Conservation (phyloP, 2,113 vertebrate genomes). For the Colossoma macropomum region DNA sequence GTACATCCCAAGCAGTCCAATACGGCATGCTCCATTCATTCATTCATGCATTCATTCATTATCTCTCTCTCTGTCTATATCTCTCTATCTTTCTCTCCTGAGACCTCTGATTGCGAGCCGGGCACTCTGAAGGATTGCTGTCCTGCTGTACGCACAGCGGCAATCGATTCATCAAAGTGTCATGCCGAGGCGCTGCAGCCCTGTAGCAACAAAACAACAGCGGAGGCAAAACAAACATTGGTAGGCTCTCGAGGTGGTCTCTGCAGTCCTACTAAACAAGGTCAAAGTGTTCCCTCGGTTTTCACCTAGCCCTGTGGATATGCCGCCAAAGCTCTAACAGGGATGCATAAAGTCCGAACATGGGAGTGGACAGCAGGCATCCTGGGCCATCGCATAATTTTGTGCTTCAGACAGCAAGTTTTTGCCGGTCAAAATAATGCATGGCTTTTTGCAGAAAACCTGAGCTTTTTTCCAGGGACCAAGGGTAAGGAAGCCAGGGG, state of each 20-base stretch:
- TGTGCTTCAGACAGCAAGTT: neutral
- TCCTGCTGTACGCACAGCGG: conserved; percentile 60
- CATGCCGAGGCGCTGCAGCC: conserved; percentile 59
- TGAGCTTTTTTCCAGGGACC: conserved; percentile 62
- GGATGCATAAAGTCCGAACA: neutral
- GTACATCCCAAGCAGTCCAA: neutral
- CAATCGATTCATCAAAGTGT: conserved; percentile 79
- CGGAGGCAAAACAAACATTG: conserved; percentile 67
- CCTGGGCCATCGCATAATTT: conserved; percentile 42
- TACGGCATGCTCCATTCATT: neutral
- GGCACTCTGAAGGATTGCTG: conserved; percentile 61
- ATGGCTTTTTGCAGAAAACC: conserved; percentile 20
- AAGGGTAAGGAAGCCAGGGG: conserved; percentile 28
- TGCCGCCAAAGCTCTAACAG: conserved; percentile 1
- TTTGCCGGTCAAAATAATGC: neutral
- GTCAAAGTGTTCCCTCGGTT: conserved; percentile 63
- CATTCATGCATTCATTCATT: neutral
- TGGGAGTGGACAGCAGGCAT: conserved; percentile 52
- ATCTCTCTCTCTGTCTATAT: neutral
- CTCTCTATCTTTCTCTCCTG: conserved; percentile 48
- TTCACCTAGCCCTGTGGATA: conserved; percentile 51
- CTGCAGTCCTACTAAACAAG: conserved; percentile 64
- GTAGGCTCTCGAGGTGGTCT: conserved; percentile 55
- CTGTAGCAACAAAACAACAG: conserved; percentile 70
- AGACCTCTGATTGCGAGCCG: conserved; percentile 41